Evolutionary conservation across 2,113 vertebrate genomes (phyloP).

Genomic region (Sakesphorus luctuosus): DNA sequence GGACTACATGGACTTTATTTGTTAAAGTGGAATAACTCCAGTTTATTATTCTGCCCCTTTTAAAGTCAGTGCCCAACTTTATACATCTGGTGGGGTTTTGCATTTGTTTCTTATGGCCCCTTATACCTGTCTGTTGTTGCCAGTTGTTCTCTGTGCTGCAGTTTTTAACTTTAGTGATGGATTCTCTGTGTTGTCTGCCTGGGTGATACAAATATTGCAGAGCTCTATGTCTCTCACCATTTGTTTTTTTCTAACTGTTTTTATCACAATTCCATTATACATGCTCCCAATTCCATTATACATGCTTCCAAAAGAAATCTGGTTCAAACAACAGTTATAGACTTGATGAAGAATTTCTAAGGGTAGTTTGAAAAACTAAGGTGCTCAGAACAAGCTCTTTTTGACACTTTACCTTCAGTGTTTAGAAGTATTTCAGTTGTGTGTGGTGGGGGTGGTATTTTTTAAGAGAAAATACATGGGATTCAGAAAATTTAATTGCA

Average conservation of each 20-base stretch:
- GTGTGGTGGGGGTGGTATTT: background rate
- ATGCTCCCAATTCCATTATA: background rate
- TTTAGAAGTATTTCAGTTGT: background rate
- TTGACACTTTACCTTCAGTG: background rate
- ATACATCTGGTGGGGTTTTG: background rate
- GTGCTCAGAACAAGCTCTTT: background rate
- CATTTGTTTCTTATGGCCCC: background rate
- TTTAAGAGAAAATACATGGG: background rate
- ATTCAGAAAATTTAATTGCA: background rate
- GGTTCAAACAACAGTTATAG: background rate
- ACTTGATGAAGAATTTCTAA: background rate
- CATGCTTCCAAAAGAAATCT: background rate
- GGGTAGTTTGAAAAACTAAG: background rate
- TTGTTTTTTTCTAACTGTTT: constrained; percentile 15
- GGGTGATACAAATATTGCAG: constrained; percentile 35
- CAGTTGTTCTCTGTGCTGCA: background rate
- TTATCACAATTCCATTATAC: constrained; percentile 2
- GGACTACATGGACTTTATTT: background rate
- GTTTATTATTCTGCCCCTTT: background rate
- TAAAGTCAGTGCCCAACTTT: background rate
- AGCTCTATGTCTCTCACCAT: background rate
- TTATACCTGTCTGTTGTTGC: background rate
- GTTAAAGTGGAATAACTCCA: background rate
- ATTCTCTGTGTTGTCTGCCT: background rate
- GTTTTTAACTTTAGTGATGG: background rate